Percentiles rank a stretch among this genome's conserved stretches.
Conservation (phyloP, 2,797 vertebrate species). For the Cyprinella venusta region DNA sequence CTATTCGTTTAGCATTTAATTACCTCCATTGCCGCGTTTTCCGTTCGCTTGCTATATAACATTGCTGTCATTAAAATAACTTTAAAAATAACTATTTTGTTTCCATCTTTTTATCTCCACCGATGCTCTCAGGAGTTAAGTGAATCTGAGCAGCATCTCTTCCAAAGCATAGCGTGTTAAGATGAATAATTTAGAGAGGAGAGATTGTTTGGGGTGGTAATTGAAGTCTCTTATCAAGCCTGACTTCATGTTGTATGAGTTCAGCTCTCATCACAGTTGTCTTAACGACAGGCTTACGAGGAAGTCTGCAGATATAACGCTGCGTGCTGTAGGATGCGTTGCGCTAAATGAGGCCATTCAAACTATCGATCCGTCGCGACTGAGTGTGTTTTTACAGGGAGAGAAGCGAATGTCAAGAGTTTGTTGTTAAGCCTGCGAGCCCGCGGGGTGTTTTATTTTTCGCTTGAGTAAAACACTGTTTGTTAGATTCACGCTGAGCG, state of each 20-base stretch:
- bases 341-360: constrained; percentile 28
- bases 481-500: constrained; percentile 4
- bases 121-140: not conserved
- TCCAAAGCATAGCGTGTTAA: constrained; percentile 69
- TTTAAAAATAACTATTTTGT: not conserved
- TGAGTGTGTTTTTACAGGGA: constrained; percentile 31
- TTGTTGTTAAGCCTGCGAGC: constrained; percentile 31
- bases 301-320: constrained; percentile 59
- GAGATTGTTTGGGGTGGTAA: constrained; percentile 70
- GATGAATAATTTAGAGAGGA: constrained; percentile 83
- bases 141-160: constrained; percentile 61
- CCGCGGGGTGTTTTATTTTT: constrained; percentile 14
- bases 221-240: constrained; percentile 80
- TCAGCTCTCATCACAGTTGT: constrained; percentile 76
- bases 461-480: constrained; percentile 23
- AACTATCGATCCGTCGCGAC: constrained; percentile 34
- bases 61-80: not conserved
- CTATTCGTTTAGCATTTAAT: not conserved
- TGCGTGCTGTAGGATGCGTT: not conserved
- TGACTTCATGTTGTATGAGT: constrained; percentile 76
- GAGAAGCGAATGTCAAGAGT: constrained; percentile 14
- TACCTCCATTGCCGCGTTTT: not conserved
- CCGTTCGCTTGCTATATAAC: not conserved
- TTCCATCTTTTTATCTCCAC: not conserved
- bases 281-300: constrained; percentile 61